Base-by-base conservation (phyloP, 2,888 invertebrate species). In the Tetrapedia diversipes region DNA sequence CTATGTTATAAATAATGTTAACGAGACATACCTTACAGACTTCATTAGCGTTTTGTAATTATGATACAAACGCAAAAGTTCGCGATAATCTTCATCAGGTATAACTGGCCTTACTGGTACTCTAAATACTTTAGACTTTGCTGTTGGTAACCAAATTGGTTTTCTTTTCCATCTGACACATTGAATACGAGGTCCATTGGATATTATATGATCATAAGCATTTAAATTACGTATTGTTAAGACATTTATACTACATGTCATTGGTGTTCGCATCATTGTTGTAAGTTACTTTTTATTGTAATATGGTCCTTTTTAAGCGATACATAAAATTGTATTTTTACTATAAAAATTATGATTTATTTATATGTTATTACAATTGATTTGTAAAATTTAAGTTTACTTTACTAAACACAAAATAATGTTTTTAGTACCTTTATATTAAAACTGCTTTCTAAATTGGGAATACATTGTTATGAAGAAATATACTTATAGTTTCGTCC, bases 141-240 rank as follows among this genome's bases (percentile, higher is more conserved):
- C 97, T 16, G 94, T 94, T 2, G 96, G 96, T 56, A 97, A 69
- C 96, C 96, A 96, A 78, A 95, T 92, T 0, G 97, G 97, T 91
- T 97, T 97, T 82, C 96, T 93, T 92, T 92, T 91, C 93, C 94
- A 94, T 83, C 95, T 92, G 8, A 94, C 92, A 63, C 91, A 81
- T 79, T 90, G 89, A 45, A 80, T 76, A 53, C 63, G 66, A 39
- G 69, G 47, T 27, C 54, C 59, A 43, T 65, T 69, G 2, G 32
- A 56, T 41, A 47, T 57, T 34, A 79, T 65, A 65, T 54, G 56
- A 27, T 81, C 73, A 1, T 63, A 60, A 53, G 27, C 57, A 39
- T 27, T 54, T 66, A 68, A 37, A 63, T 70, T 70, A 43, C 56
- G 66, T 43, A 66, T 24, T 47, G 67, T 68, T 56, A 81, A 53